These are phyloP conservation scores for Cephonodes hylas DNA, from an alignment of 2,888 invertebrate genomes.

Conservation along the genomic window DNA sequence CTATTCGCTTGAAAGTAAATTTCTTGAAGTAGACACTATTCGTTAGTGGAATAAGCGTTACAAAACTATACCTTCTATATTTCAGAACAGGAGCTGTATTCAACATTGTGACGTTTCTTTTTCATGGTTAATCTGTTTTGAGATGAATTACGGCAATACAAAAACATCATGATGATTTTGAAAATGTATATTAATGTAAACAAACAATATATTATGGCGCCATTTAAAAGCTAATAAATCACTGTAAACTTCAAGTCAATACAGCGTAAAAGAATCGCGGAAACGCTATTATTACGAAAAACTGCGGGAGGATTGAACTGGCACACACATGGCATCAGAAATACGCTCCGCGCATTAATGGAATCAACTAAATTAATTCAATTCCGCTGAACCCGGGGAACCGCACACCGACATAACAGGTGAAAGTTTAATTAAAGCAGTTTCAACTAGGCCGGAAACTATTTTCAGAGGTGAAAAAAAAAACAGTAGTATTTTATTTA, in stretches of 20 bases:
- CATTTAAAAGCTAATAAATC: no score
- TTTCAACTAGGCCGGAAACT: not conserved
- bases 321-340: not conserved
- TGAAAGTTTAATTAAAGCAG: not conserved
- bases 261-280: not conserved
- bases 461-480: not conserved
- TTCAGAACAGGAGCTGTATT: no score
- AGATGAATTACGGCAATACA: no score
- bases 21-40: not conserved
- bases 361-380: not conserved
- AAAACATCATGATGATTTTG: no score
- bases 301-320: not conserved
- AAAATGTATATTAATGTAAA: no score
- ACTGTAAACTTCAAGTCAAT: no score
- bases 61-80: no score
- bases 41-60: not conserved
- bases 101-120: no score
- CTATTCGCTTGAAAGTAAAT: not conserved
- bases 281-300: not conserved
- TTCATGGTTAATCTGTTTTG: no score
- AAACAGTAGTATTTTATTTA: not conserved
- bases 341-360: not conserved
- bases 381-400: not conserved
- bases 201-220: no score
- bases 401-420: not conserved